Percentiles rank a stretch among this genome's conserved stretches.
Conservation (phyloP, 2,113 vertebrate genomes). For the Aythya baeri region DNA sequence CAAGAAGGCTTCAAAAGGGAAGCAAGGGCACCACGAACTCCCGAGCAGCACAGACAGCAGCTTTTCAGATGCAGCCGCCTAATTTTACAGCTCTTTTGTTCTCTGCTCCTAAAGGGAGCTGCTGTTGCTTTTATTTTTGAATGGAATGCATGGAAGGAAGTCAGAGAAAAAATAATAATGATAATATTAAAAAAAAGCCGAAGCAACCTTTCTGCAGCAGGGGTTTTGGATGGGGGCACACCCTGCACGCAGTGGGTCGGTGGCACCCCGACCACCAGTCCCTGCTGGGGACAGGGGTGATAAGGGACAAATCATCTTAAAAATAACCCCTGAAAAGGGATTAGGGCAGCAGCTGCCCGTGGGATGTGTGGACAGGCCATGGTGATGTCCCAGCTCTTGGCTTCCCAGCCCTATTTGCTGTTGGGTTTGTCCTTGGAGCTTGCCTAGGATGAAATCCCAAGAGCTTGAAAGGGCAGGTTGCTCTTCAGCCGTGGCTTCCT, state of each 20-base stretch:
- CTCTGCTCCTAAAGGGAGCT: background rate
- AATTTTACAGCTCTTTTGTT: constrained; percentile 24
- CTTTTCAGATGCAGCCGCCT: background rate
- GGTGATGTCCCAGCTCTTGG: background rate
- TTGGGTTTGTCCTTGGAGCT: background rate
- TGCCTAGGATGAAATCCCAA: background rate
- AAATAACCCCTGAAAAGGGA: no score
- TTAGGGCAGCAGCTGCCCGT: background rate
- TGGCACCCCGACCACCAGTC: fast-evolving
- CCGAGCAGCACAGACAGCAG: background rate
- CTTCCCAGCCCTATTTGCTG: background rate
- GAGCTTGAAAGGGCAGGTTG: background rate
- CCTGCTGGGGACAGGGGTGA: background rate
- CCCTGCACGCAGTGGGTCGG: fast-evolving
- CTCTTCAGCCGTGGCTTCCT: no score
- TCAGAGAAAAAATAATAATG: background rate
- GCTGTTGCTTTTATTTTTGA: background rate
- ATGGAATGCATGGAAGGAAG: background rate
- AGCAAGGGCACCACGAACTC: background rate
- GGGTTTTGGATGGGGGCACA: background rate
- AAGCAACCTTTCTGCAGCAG: background rate
- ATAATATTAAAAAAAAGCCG: background rate
- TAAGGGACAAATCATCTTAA: background rate
- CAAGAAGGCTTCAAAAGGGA: background rate
- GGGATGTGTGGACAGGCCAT: background rate